These are phyloP conservation scores for Monopis laevigella DNA, from an alignment of 2,888 invertebrate genomes.

Conservation along the genomic window DNA sequence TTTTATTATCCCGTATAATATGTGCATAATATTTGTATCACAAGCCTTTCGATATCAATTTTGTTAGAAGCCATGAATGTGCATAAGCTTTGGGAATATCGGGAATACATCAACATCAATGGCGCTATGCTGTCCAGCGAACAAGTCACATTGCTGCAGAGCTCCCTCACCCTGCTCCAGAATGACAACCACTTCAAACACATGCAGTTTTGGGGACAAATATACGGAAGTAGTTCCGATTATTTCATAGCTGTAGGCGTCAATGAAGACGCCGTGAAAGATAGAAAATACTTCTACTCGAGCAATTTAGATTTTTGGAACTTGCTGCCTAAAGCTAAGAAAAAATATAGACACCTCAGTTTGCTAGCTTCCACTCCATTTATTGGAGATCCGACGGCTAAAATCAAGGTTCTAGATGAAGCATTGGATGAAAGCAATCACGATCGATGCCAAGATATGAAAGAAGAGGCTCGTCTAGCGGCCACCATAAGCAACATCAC, in stretches of 20 bases:
- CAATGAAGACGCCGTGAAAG: constrained; percentile 75
- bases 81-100: constrained; percentile 57
- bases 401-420: constrained; percentile 55
- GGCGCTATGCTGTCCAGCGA: constrained; percentile 79
- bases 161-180: constrained; percentile 80
- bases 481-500: constrained; percentile 76
- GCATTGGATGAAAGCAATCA: constrained; percentile 43
- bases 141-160: constrained; percentile 76
- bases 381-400: constrained; percentile 60
- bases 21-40: too few relatives aligned
- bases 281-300: constrained; percentile 82
- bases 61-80: constrained; percentile 38
- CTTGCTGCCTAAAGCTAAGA: constrained; percentile 49
- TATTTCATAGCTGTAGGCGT: constrained; percentile 88
- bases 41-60: too few relatives aligned
- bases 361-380: constrained; percentile 54
- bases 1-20: too few relatives aligned
- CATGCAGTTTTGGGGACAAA: constrained; percentile 88
- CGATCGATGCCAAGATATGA: constrained; percentile 63
- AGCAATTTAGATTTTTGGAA: constrained; percentile 76
- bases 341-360: constrained; percentile 47
- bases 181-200: constrained; percentile 85
- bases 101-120: constrained; percentile 56
- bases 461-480: constrained; percentile 82
- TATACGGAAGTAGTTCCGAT: constrained; percentile 78